A percentile compares a stretch with the other conserved stretches of the same genome.
These are phyloP conservation scores for Petrocephalus zakoni DNA, from an alignment of 2,113 vertebrate genomes.

Conservation along the genomic window DNA sequence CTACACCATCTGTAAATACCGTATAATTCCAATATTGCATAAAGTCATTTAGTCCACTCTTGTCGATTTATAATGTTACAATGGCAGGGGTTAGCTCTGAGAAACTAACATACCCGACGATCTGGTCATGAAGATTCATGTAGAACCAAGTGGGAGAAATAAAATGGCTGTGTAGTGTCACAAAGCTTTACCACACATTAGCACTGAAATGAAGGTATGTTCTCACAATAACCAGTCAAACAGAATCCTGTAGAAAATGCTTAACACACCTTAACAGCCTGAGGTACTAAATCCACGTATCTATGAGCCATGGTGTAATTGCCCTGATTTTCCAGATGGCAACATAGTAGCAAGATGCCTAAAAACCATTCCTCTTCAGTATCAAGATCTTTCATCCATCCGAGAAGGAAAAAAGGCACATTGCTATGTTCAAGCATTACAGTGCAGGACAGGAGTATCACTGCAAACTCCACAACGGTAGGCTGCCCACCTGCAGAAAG, in stretches of 20 bases:
- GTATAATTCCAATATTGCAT: constrained; percentile 58
- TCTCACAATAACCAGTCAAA: constrained; percentile 33
- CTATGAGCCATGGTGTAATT: constrained; percentile 33
- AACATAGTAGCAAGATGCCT: background rate
- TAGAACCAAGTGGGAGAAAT: background rate
- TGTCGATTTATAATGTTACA: background rate
- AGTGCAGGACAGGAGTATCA: constrained; percentile 42
- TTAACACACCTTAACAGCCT: constrained; percentile 26
- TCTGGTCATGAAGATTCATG: constrained; percentile 63
- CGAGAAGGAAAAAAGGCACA: constrained; percentile 51
- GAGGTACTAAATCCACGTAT: constrained; percentile 60
- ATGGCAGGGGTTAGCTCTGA: background rate
- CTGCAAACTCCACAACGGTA: constrained; percentile 42
- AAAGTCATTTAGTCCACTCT: constrained; percentile 28
- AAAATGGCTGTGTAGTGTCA: constrained; percentile 30
- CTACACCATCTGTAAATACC: constrained; percentile 68
- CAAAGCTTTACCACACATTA: constrained; percentile 33
- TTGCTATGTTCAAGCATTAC: constrained; percentile 63
- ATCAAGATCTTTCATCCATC: constrained; percentile 29
- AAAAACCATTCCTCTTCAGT: background rate
- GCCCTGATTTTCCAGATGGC: constrained; percentile 12
- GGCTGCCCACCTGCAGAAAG: constrained; percentile 50
- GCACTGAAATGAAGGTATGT: constrained; percentile 39
- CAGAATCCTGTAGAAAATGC: background rate
- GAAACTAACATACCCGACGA: constrained; percentile 50